Evolutionary conservation across 2,888 invertebrate genomes (phyloP), one percentile per base, ranked within the genome.

Genomic region (Siphonodentalium dalli): DNA sequence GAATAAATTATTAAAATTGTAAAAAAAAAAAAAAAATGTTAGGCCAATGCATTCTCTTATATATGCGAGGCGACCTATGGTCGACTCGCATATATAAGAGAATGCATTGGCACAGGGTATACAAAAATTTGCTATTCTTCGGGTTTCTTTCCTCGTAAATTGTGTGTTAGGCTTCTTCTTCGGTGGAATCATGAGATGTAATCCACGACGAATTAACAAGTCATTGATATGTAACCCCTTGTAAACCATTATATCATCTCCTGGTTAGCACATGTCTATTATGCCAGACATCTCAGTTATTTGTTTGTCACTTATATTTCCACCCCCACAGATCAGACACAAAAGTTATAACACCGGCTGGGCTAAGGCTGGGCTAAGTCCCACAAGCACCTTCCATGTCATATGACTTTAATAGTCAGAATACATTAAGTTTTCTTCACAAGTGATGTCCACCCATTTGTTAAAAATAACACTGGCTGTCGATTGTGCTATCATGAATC

Each of bases 211-310:
- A 26, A 47, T 42, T n/a, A 56, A 46, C 15, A 58, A 27, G 29
- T 62, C 59, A 3, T 43, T 9, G 11, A 61, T 58, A 21, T 43
- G 11, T 42, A 66, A 64, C 2, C 60, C 62, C 23, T 58, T 64
- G 28, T 66, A 62, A 6, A 55, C 62, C 61, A 65, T 65, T 0
- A 65, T 53, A 20, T 44, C 48, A 39, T 65, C 63, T 15, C 61
- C 61, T 27, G 26, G 7, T 35, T 65, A 58, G 27, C 50, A 48
- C 13, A 61, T 31, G 20, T 58, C 54, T 2, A 61, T 18, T 6
- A 65, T 1, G 1, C 61, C 57, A 45, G 29, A 44, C 3, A 23
- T 9, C 24, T 44, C 31, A 18, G 54, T 54, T 4, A 62, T 58
- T 29, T 54, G 54, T 39, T 53, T 58, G 26, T 66, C 62, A 44